These are phyloP conservation scores for Flabesymbios commensalis DNA, from an alignment of 2,888 invertebrate genomes.

Conservation along the genomic window DNA sequence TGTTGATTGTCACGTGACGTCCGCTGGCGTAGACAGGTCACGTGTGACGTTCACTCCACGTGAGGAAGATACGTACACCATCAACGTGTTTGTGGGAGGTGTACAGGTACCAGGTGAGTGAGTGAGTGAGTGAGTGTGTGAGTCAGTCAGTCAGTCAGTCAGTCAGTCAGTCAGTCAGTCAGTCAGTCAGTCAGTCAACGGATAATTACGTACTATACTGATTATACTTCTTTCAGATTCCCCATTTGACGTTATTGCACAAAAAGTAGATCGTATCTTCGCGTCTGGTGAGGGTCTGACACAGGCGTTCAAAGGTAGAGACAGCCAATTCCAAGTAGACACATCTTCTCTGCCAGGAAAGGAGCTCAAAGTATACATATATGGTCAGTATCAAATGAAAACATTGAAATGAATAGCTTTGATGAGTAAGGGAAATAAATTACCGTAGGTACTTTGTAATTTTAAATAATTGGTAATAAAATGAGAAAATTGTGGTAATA, in stretches of 20 bases:
- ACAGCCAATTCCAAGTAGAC: conserved; percentile 14
- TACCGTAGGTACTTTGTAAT: too few species aligned
- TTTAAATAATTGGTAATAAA: too few species aligned
- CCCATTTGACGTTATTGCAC: conserved; percentile 16
- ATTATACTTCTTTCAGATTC: conserved; percentile 15
- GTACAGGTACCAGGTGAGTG: conserved; percentile 73
- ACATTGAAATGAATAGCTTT: neutral
- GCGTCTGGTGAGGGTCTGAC: conserved; percentile 15
- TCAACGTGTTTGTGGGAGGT: conserved; percentile 93
- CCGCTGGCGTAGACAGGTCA: conserved; percentile 41
- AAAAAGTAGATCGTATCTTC: neutral
- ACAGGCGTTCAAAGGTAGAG: neutral
- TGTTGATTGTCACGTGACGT: neutral
- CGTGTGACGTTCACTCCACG: conserved; percentile 66
- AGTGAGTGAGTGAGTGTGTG: too few species aligned
- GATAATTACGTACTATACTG: neutral
- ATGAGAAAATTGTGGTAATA: too few species aligned
- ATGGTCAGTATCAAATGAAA: conserved; percentile 6
- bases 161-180: too few species aligned
- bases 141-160: too few species aligned
- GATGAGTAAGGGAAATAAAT: too few species aligned
- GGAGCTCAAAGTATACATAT: conserved; percentile 14
- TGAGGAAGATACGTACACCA: conserved; percentile 69
- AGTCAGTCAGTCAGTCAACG: too few species aligned
- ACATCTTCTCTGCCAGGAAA: conserved; percentile 5